Conservation (phyloP, 2,113 vertebrate genomes). For the Melanotaenia duboulayi region DNA sequence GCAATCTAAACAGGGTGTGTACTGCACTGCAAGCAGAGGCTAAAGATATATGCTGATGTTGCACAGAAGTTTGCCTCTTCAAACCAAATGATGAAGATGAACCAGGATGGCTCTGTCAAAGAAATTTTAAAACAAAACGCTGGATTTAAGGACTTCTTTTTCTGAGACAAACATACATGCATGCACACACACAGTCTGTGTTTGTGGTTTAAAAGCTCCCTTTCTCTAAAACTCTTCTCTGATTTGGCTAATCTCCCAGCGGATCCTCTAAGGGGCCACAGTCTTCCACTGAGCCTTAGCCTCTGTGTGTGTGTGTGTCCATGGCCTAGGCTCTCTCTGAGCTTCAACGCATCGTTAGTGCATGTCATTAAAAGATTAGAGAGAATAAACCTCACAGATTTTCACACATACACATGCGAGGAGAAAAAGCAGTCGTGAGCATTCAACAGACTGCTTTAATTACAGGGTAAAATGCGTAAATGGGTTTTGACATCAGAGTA, state of each 20-base stretch:
- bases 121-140: conserved; percentile 17
- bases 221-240: conserved; percentile 68
- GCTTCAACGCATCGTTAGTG: conserved; percentile 71
- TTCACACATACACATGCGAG: conserved; percentile 42
- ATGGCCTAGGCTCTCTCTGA: conserved; percentile 60
- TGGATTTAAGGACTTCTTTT: conserved; percentile 26
- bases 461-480: conserved; percentile 41
- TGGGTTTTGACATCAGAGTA: conserved; percentile 39
- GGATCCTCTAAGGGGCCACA: conserved; percentile 59
- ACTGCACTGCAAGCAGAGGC: background rate
- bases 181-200: conserved; percentile 43
- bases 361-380: conserved; percentile 83
- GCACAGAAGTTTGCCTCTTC: conserved; percentile 2
- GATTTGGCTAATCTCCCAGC: conserved; percentile 76
- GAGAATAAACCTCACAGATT: conserved; percentile 68
- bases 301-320: conserved; percentile 15
- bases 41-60: conserved; percentile 14
- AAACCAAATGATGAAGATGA: conserved; percentile 8
- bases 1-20: background rate
- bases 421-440: conserved; percentile 6
- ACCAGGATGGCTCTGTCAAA: conserved; percentile 6
- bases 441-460: conserved; percentile 35
- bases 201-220: conserved; percentile 61
- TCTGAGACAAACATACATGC: conserved; percentile 13
- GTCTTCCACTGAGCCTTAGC: conserved; percentile 62